Percentiles rank a stretch among this genome's conserved stretches.
Evolutionary conservation across 2,888 invertebrate genomes (phyloP).

Genomic region (Eretmocerus hayati): DNA sequence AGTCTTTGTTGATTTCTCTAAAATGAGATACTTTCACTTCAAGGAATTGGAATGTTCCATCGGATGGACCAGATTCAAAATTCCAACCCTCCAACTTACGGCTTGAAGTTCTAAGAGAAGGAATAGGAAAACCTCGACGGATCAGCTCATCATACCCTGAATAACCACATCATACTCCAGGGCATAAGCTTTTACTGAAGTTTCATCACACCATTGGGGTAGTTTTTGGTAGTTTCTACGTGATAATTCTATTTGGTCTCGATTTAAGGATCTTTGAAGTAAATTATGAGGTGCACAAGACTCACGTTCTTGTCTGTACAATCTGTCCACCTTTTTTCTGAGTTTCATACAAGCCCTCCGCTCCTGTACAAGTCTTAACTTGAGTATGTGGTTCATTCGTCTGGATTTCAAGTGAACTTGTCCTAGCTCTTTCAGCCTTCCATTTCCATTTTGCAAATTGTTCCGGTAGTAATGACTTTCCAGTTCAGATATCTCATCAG

Average conservation of each 20-base stretch:
- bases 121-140: neutral
- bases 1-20: slow-evolving; percentile 13
- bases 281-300: neutral
- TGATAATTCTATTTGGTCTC: neutral
- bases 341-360: no score
- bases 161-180: neutral
- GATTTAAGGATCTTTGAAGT: neutral
- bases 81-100: slow-evolving; percentile 13
- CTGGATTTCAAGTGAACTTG: no score
- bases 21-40: neutral
- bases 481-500: no score
- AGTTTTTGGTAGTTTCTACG: neutral
- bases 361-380: no score
- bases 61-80: slow-evolving; percentile 15
- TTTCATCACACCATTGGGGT: neutral
- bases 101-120: slow-evolving; percentile 6
- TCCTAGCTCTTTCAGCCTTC: no score
- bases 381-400: no score
- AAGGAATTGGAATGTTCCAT: slow-evolving; percentile 20
- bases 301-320: neutral
- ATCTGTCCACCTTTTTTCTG: neutral
- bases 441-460: no score
- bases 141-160: slow-evolving; percentile 6
- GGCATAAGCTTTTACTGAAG: neutral
- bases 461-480: no score